These are phyloP conservation scores for Bostrychus sinensis DNA, from an alignment of 2,113 vertebrate genomes.

Conservation along the genomic window DNA sequence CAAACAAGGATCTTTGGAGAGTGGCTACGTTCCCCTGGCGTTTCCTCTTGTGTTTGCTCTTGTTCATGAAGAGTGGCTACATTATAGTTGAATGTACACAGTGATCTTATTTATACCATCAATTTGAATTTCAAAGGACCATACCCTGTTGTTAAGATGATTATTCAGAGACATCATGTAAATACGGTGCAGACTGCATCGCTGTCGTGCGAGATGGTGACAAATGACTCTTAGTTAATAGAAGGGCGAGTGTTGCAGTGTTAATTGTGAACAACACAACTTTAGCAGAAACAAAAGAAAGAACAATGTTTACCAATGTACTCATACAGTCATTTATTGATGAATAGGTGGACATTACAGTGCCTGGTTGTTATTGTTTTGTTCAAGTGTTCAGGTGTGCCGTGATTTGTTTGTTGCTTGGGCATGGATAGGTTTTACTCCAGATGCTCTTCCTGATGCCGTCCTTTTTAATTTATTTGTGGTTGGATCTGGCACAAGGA, in stretches of 20 bases:
- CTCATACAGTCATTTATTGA: no score
- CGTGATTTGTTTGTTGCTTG: no score
- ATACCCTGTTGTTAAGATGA: conserved; percentile 24
- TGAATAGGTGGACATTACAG: no score
- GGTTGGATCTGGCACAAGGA: no score
- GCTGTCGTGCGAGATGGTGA: neutral
- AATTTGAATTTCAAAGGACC: conserved; percentile 50
- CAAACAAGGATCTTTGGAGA: neutral
- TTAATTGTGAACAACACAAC: neutral
- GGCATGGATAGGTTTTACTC: no score
- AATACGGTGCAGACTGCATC: neutral
- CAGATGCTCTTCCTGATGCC: no score
- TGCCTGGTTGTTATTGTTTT: no score
- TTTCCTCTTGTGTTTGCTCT: neutral
- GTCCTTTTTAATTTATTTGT: no score
- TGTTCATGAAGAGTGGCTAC: neutral
- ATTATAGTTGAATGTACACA: conserved; percentile 13
- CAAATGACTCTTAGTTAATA: neutral
- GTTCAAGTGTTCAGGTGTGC: no score
- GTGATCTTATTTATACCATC: conserved; percentile 30
- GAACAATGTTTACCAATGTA: no score
- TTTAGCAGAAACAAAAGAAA: no score
- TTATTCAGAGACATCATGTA: conserved; percentile 28
- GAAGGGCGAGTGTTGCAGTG: neutral
- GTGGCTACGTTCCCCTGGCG: neutral